These are phyloP conservation scores for Aporophyla lueneburgensis DNA, from an alignment of 2,888 invertebrate genomes.

Conservation along the genomic window DNA sequence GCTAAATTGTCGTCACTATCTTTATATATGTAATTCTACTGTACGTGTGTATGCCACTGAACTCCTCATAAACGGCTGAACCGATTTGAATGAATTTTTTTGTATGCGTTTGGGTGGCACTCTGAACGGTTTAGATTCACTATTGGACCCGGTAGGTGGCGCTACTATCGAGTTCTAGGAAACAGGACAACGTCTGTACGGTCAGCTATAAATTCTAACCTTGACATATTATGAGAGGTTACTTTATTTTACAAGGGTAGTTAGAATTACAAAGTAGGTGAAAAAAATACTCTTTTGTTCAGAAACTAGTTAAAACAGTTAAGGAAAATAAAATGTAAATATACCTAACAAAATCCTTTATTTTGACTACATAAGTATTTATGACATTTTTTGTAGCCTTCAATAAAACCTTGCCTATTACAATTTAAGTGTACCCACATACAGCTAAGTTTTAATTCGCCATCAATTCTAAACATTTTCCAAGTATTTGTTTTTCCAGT, in stretches of 20 bases:
- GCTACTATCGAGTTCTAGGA: too few species aligned
- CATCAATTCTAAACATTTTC: neutral
- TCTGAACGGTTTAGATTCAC: too few species aligned
- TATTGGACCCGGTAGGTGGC: too few species aligned
- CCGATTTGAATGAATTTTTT: too few species aligned
- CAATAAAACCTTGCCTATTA: neutral
- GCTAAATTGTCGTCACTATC: slow-evolving; percentile 1
- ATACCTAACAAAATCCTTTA: neutral
- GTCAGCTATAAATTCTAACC: slow-evolving; percentile 24
- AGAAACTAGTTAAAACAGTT: neutral
- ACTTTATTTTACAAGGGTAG: neutral
- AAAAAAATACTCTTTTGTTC: slow-evolving; percentile 5
- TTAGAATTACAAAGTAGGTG: slow-evolving; percentile 19
- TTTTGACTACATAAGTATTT: neutral
- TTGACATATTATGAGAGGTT: slow-evolving; percentile 19
- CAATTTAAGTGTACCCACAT: neutral
- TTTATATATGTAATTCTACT: too few species aligned
- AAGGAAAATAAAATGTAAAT: too few species aligned
- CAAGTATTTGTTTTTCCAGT: neutral
- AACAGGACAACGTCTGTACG: too few species aligned
- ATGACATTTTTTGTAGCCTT: neutral
- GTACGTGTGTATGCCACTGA: too few species aligned
- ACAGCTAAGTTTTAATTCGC: neutral
- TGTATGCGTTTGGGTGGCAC: too few species aligned
- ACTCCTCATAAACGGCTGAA: too few species aligned